Conservation (phyloP, 2,888 invertebrate species). For the Nesidiocoris tenuis region DNA sequence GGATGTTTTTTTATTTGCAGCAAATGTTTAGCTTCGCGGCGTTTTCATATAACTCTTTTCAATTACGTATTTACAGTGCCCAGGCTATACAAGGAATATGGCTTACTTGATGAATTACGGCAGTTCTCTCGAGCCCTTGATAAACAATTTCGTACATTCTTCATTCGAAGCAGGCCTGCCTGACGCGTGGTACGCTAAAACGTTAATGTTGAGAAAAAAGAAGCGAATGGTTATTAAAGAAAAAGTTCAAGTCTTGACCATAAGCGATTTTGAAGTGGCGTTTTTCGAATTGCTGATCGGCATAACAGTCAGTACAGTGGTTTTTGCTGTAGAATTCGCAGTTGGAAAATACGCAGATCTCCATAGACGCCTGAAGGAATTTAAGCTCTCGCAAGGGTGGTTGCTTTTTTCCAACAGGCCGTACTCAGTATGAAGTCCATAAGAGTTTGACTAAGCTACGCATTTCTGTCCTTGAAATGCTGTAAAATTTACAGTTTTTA, state of each 20-base stretch:
- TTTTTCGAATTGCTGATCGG: constrained; percentile 33
- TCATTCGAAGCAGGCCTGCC: constrained; percentile 22
- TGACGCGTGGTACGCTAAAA: constrained; percentile 28
- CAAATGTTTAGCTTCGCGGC: too few relatives aligned
- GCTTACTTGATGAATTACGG: constrained; percentile 29
- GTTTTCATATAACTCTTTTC: too few relatives aligned
- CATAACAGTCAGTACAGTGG: not conserved
- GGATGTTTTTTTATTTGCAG: too few relatives aligned
- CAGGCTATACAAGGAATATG: constrained; percentile 19
- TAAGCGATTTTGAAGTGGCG: constrained; percentile 31
- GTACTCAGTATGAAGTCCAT: too few relatives aligned
- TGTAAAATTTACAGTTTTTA: too few relatives aligned
- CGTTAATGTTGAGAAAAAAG: not conserved
- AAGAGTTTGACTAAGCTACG: too few relatives aligned
- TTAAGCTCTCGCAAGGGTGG: too few relatives aligned
- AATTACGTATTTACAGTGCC: constrained; percentile 26
- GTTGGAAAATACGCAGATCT: not conserved
- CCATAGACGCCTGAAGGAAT: not conserved
- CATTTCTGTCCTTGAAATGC: too few relatives aligned
- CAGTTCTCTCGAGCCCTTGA: not conserved
- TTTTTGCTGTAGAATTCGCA: constrained; percentile 10
- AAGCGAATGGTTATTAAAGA: not conserved
- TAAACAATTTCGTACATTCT: constrained; percentile 8
- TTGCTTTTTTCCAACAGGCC: too few relatives aligned
- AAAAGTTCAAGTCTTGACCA: not conserved